Evolutionary conservation across 2,797 vertebrate genomes (phyloP), one percentile per base, ranked within the genome.

Genomic region (Manis pentadactyla): DNA sequence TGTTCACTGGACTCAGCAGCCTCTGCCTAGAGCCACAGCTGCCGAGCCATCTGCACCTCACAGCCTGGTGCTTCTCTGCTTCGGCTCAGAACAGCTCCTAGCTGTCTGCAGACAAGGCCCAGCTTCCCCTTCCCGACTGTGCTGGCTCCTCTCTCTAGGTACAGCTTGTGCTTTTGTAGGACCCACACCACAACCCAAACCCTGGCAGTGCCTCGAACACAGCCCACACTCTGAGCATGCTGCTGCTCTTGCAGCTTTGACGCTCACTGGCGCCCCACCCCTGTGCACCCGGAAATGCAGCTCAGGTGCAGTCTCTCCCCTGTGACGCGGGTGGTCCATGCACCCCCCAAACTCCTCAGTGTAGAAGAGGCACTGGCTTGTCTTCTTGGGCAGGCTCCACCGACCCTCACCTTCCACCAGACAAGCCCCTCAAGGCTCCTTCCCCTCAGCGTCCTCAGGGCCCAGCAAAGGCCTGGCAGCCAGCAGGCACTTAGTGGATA

Each of bases 331-430:
- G 39, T n/a, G 39, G n/a, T 13, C 55, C 13, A 13, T 2, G 14
- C 11, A 7, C 2, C 31, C 0, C 23, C 64, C 4, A 0, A 2
- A 9, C 3, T 64, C 74, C 61, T 63, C n/a, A 0, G 1, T 1
- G 49, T 13, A 17, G 46, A 53, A 23, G 21, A 59, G 31, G 17
- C 31, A 18, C 25, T 34, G 64, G 51, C 34, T 66, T 66, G 34
- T 78, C n/a, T 73, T 57, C 42, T 10, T 18, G 19, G 19, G 86
- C 31, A 11, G 25, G 86, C 31, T 34, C 75, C 7, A 34, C 1
- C 13, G 0, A 2, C 37, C 15, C 5, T n/a, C 19, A 12, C 37
- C 18, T 23, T 66, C 31, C 1, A 31, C 42, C 55, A 29, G 19
- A 88, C 2, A 5, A 59, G 5, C 29, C 21, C 17, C 51, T 34